Conservation (phyloP, 2,888 invertebrate species). For the Caenorhabditis doughertyi region DNA sequence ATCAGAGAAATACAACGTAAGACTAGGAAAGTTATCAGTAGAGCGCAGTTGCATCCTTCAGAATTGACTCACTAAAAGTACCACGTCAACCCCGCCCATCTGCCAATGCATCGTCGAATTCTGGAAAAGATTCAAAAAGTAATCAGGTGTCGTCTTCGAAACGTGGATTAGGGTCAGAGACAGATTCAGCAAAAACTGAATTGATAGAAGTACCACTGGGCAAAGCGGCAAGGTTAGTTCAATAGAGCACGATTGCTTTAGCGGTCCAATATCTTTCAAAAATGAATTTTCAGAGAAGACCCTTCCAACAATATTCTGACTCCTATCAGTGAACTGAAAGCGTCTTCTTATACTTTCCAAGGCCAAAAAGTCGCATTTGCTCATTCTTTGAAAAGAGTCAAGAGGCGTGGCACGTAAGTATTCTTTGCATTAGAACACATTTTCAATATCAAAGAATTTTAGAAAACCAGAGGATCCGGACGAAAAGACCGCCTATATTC, state of each 20-base stretch:
- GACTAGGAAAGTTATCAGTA: background rate
- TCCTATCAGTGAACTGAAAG: slow-evolving; percentile 13
- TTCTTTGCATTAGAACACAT: background rate
- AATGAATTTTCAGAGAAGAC: slow-evolving; percentile 19
- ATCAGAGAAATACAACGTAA: slow-evolving; percentile 11
- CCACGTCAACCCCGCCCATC: background rate
- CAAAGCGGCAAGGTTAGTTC: slow-evolving; percentile 35
- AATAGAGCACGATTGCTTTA: background rate
- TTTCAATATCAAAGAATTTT: background rate
- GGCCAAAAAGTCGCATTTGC: slow-evolving; percentile 21
- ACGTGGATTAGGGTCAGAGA: background rate
- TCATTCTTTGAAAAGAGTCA: slow-evolving; percentile 7
- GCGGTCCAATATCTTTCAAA: background rate
- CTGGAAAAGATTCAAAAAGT: slow-evolving; percentile 17
- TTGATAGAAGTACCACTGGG: slow-evolving; percentile 40
- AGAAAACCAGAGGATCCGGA: slow-evolving; percentile 30
- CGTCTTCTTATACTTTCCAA: background rate
- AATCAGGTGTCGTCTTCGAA: background rate
- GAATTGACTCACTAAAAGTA: slow-evolving; percentile 37
- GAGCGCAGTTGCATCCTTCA: background rate
- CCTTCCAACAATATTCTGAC: slow-evolving; percentile 25
- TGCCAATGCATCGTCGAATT: background rate
- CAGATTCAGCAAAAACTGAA: slow-evolving; percentile 42
- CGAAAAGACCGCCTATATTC: slow-evolving; percentile 24
- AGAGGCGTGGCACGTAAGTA: slow-evolving; percentile 28